Conservation (phyloP, 2,888 invertebrate genomes). For the Proisotoma minuta region DNA sequence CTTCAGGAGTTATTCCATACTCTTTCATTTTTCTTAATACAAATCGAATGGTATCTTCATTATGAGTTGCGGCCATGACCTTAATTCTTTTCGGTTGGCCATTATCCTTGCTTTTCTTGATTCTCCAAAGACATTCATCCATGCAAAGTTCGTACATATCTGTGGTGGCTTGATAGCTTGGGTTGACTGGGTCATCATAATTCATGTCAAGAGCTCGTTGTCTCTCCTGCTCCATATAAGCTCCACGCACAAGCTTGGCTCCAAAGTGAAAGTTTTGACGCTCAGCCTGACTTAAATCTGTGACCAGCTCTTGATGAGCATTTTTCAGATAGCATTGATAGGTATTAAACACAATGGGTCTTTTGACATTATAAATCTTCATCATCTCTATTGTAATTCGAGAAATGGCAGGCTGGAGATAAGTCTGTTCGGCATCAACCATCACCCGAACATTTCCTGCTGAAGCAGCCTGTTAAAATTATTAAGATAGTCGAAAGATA, state of each 20-base stretch:
- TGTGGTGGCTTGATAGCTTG: conserved; percentile 83
- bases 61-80: conserved; percentile 99
- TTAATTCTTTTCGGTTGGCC: conserved; percentile 69
- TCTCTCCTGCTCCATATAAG: conserved; percentile 94
- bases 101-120: conserved; percentile 63
- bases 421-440: conserved; percentile 99
- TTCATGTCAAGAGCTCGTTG: conserved; percentile 83
- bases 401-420: conserved; percentile 98
- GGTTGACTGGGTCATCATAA: conserved; percentile 93
- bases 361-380: conserved; percentile 85
- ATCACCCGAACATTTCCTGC: conserved; percentile 91
- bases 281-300: conserved; percentile 90
- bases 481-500: neutral
- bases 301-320: conserved; percentile 76
- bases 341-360: conserved; percentile 93
- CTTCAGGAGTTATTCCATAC: conserved; percentile 80
- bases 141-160: conserved; percentile 88
- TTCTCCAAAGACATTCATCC: conserved; percentile 75
- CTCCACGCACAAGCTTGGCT: conserved; percentile 94
- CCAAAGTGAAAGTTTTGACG: conserved; percentile 97
- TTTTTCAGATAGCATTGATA: conserved; percentile 97
- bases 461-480: conserved; percentile 66
- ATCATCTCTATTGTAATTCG: conserved; percentile 96
- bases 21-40: conserved; percentile 93
- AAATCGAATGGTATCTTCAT: conserved; percentile 94